phyloP scores from a whole-genome alignment of 2,888 invertebrate genomes.

The Drosophila mimica region DNA sequence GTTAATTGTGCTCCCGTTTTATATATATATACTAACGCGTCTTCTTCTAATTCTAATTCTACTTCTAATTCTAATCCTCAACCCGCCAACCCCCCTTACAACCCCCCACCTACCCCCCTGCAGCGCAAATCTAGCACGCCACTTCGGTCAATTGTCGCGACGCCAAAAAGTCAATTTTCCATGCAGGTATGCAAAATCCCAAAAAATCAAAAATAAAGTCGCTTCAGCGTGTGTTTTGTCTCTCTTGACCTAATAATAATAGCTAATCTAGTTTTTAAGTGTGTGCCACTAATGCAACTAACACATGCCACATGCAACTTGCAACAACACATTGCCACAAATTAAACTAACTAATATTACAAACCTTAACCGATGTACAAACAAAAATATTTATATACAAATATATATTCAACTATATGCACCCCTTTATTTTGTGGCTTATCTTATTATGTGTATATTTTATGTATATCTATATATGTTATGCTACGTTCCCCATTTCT shows the following conservation, averaged over 20 bases:
- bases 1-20: slow-evolving; percentile 36
- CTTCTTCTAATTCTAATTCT: slow-evolving; percentile 16
- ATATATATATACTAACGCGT: slow-evolving; percentile 61
- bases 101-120: slow-evolving; percentile 48
- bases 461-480: slow-evolving; percentile 30
- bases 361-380: slow-evolving; percentile 49
- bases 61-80: slow-evolving; percentile 48
- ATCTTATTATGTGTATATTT: slow-evolving; percentile 28
- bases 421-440: slow-evolving; percentile 36
- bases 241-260: slow-evolving; percentile 11
- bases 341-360: slow-evolving; percentile 15
- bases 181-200: slow-evolving; percentile 82
- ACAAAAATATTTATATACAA: slow-evolving; percentile 51
- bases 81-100: slow-evolving; percentile 26
- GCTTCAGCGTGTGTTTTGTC: slow-evolving; percentile 42
- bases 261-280: slow-evolving; percentile 58
- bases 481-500: slow-evolving; percentile 20
- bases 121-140: slow-evolving; percentile 83
- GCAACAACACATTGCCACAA: slow-evolving; percentile 32
- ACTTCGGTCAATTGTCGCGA: slow-evolving; percentile 76
- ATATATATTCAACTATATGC: slow-evolving; percentile 35
- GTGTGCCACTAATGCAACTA: slow-evolving; percentile 66
- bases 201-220: slow-evolving; percentile 16
- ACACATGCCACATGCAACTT: slow-evolving; percentile 20
- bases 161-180: slow-evolving; percentile 83